Conservation (phyloP, 2,113 vertebrate genomes). For the Ia io region DNA sequence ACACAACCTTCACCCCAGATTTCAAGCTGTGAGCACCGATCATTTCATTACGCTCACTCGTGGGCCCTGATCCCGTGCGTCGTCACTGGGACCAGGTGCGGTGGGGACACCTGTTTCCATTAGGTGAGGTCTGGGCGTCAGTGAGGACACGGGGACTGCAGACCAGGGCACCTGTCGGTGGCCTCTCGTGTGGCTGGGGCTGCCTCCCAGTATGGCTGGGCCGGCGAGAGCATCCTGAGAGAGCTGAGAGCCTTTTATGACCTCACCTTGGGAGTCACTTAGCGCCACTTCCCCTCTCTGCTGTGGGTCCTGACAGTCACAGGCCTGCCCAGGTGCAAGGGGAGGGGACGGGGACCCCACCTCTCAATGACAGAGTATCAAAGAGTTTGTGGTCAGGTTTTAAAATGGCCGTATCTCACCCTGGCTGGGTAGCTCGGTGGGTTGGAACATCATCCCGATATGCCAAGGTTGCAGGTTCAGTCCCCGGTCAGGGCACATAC, state of each 20-base stretch:
- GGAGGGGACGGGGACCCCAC: background rate
- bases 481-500: too few relatives aligned
- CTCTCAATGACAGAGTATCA: background rate
- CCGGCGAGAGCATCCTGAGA: background rate
- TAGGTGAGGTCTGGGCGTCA: background rate
- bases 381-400: background rate
- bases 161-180: background rate
- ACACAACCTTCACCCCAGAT: background rate
- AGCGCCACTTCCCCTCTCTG: background rate
- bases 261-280: background rate
- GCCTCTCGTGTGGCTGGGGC: background rate
- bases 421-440: too few relatives aligned
- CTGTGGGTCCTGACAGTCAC: background rate
- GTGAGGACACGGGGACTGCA: background rate
- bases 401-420: background rate
- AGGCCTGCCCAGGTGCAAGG: background rate
- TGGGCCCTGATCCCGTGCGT: background rate
- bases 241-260: too few relatives aligned
- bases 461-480: too few relatives aligned
- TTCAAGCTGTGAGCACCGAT: too few relatives aligned
- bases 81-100: background rate
- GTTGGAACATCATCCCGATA: background rate
- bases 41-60: rapidly evolving
- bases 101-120: rapidly evolving
- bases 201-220: background rate